Percentiles rank a stretch among this genome's conserved stretches.
phyloP scores from a whole-genome alignment of 2,888 invertebrate genomes.

The Platycheirus albimanus region DNA sequence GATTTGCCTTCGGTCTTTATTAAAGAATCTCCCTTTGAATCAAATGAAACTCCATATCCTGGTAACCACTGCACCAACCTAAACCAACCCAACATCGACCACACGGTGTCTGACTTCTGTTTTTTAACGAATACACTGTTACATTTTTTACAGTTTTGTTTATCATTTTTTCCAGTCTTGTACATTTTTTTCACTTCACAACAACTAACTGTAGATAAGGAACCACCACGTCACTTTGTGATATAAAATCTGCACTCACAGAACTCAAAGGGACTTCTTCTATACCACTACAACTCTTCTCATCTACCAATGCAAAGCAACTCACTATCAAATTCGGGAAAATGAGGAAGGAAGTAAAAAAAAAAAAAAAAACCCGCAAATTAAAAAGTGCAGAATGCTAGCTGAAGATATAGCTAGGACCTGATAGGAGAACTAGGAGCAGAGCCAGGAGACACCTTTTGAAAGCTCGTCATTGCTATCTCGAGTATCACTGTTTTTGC shows the following conservation, averaged over 20 bases:
- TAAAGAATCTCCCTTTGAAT: constrained; percentile 41
- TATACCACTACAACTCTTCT: neutral
- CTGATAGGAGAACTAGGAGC: neutral
- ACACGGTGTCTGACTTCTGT: constrained; percentile 40
- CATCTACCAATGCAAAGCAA: constrained; percentile 43
- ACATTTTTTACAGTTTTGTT: constrained; percentile 20
- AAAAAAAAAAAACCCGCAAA: constrained; percentile 53
- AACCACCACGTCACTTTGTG: constrained; percentile 63
- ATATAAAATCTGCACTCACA: constrained; percentile 68
- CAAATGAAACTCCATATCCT: constrained; percentile 68
- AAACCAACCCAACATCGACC: constrained; percentile 5
- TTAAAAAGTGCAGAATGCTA: constrained; percentile 60
- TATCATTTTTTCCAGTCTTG: constrained; percentile 11
- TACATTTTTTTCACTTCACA: constrained; percentile 36
- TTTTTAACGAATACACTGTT: constrained; percentile 23
- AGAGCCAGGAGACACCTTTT: constrained; percentile 12
- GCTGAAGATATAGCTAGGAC: constrained; percentile 10
- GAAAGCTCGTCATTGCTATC: constrained; percentile 12
- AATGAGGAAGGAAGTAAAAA: constrained; percentile 18
- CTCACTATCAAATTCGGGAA: constrained; percentile 18
- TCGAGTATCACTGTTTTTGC: constrained; percentile 19
- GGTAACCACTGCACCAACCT: constrained; percentile 11
- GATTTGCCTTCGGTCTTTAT: constrained; percentile 57
- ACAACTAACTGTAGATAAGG: constrained; percentile 62
- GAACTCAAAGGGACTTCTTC: constrained; percentile 54